A percentile compares a stretch with the other conserved stretches of the same genome.
phyloP scores from a whole-genome alignment of 1,140 invertebrate species.

The Drosophila ananassae region DNA sequence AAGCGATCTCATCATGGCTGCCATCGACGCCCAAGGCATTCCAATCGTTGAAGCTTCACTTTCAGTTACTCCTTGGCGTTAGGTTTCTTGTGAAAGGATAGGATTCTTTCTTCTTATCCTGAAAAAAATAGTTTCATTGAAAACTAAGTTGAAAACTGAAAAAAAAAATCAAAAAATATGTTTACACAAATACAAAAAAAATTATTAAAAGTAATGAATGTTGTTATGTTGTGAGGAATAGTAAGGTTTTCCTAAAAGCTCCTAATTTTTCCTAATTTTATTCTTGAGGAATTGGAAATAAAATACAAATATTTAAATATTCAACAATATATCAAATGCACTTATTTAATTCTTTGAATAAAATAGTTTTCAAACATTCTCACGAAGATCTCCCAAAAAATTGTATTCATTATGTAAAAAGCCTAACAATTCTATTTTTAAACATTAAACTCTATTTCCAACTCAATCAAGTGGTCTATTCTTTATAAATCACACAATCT shows the following conservation, averaged over 20 bases:
- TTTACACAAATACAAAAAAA: slow-evolving; percentile 27
- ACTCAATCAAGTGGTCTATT: background rate
- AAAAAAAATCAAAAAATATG: slow-evolving; percentile 24
- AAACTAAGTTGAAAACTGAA: slow-evolving; percentile 3
- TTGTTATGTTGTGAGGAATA: background rate
- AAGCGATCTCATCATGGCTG: slow-evolving; percentile 5
- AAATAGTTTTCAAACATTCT: no score
- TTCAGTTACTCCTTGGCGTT: slow-evolving; percentile 36
- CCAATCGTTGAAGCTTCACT: slow-evolving; percentile 26
- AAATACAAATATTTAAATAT: no score
- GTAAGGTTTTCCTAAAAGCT: no score
- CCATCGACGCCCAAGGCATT: slow-evolving; percentile 13
- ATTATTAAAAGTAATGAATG: background rate
- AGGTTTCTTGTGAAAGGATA: slow-evolving; percentile 38
- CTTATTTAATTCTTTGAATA: no score
- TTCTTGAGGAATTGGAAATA: no score
- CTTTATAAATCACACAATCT: background rate
- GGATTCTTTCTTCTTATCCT: slow-evolving; percentile 9
- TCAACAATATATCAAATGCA: no score
- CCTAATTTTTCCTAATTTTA: no score
- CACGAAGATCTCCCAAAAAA: no score
- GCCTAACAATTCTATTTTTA: no score
- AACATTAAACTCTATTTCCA: no score
- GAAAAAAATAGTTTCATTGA: slow-evolving; percentile 17
- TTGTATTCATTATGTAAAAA: no score